Conservation (phyloP, 2,888 invertebrate species). For the Margaritifera margaritifera region DNA sequence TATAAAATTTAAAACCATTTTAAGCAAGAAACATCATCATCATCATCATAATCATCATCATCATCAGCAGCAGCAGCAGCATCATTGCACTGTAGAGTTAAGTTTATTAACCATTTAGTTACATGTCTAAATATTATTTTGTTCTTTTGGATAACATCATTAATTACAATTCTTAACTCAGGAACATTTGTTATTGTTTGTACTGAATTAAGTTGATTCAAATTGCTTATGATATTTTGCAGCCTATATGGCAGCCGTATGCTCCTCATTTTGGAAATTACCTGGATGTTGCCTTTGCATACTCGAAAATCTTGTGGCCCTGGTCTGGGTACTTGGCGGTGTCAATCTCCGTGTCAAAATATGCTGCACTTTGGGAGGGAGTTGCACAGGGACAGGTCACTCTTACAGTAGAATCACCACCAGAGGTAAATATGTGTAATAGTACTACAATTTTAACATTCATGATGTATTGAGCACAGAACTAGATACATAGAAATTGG, state of each 20-base stretch:
- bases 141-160: too few species aligned
- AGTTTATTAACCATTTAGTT: too few species aligned
- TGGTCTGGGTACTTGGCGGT: conserved; percentile 97
- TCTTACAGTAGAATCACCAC: conserved; percentile 86
- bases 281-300: conserved; percentile 83
- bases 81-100: too few species aligned
- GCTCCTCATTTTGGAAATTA: conserved; percentile 85
- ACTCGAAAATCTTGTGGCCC: conserved; percentile 91
- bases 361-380: conserved; percentile 83
- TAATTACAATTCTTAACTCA: too few species aligned
- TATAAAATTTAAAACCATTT: too few species aligned
- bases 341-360: conserved; percentile 80
- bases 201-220: too few species aligned
- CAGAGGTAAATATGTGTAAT: conserved; percentile 69
- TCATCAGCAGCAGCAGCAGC: too few species aligned
- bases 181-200: too few species aligned
- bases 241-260: conserved; percentile 91
- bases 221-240: conserved; percentile 7
- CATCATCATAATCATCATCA: too few species aligned
- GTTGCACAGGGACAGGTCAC: conserved; percentile 81
- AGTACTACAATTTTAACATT: not conserved
- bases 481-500: not conserved
- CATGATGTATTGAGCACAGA: not conserved
- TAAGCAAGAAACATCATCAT: too few species aligned
- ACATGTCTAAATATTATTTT: too few species aligned